Evolutionary conservation across 2,797 vertebrate genomes (phyloP), one percentile per base, ranked within the genome.

Genomic region (Serranus cabrilla): DNA sequence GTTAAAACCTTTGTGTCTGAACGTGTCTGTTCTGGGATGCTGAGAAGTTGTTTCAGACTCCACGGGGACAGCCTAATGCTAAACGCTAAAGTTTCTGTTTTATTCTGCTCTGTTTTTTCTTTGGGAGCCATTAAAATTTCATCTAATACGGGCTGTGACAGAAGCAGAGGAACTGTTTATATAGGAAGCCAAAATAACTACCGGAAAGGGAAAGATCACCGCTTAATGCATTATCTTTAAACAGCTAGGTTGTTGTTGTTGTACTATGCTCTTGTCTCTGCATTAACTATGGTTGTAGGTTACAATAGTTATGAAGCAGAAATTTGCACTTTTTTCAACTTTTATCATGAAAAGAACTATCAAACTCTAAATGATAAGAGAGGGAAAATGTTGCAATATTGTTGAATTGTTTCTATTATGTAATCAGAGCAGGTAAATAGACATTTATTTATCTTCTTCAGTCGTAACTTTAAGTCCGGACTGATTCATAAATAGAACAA

Each of bases 81-180:
- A 57, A 25, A 50, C 42, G 68, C 45, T 54, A 71, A 80, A 27
- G 18, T 64, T 34, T 75, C 45, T 58, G 0, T 56, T 76, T 66
- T 59, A 34, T 73, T 78, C 49, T 66, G 12, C 64, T 72, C 40
- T 55, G 62, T 71, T 77, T 68, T n/a, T 70, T 55, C 52, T 67
- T 59, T 47, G 14, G 21, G 20, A 59, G 34, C 12, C 37, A 66
- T 81, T 59, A 37, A 70, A 50, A 37, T 72, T 59, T 62, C 34
- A 76, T 72, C 23, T 12, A 4, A 50, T 50, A 13, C 5, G 14
- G 40, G 17, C 7, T 27, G 50, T 51, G 58, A 69, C 46, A 42
- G 54, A 46, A 68, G 58, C 7, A 16, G 50, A 25, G 23, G 39
- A 52, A 70, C 21, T 3, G 17, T 27, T 23, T 11, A 63, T 42